Percentiles rank a stretch among this genome's conserved stretches.
Evolutionary conservation across 2,113 vertebrate species (phyloP).

Genomic region (Mus musculus): GRCm39 chr14:61006001-61006500

Average conservation of each 20-base stretch:
- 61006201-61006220: not conserved
- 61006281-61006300: not conserved
- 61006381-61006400: not conserved
- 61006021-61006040: too few relatives aligned
- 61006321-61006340: not conserved
- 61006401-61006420: not conserved
- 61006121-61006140: not conserved
- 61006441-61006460: not conserved
- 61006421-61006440: not conserved
- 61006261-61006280: not conserved
- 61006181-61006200: not conserved
- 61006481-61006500: not conserved
- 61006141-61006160: not conserved
- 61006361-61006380: not conserved
- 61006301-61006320: not conserved
- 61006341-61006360: too few relatives aligned
- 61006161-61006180: not conserved
- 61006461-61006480: too few relatives aligned
- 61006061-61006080: not conserved
- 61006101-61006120: not conserved
- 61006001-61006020: too few relatives aligned
- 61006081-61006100: slow-evolving; percentile 9
- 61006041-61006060: too few relatives aligned
- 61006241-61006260: not conserved
- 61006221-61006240: not conserved